phyloP scores from a whole-genome alignment of 2,113 vertebrate genomes.

The Ailurus styani region DNA sequence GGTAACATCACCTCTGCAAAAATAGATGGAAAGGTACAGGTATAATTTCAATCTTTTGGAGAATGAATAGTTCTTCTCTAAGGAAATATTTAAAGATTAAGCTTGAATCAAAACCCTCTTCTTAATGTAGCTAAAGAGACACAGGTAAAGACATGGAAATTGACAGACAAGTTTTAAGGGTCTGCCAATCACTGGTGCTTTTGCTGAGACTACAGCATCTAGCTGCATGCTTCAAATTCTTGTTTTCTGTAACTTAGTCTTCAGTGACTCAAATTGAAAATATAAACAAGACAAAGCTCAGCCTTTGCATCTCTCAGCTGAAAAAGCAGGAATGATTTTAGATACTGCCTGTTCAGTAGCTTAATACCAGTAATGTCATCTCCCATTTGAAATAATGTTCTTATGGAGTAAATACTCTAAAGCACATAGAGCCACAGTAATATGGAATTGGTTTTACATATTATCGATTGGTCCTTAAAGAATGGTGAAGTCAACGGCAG shows the following conservation, averaged over 20 bases:
- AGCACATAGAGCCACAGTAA: background rate
- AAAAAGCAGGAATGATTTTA: background rate
- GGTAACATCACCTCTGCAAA: background rate
- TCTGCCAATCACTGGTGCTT: background rate
- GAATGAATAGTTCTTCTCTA: background rate
- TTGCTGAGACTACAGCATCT: background rate
- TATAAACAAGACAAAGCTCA: background rate
- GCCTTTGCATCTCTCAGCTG: background rate
- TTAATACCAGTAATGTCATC: background rate
- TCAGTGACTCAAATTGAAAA: background rate
- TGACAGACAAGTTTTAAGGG: background rate
- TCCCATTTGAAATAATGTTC: constrained; percentile 42
- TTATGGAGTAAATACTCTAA: background rate
- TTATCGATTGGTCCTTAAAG: background rate
- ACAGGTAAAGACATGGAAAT: background rate
- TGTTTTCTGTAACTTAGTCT: background rate
- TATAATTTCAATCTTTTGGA: background rate
- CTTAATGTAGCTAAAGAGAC: background rate
- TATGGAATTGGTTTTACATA: background rate
- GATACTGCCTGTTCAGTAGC: background rate
- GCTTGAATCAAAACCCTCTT: background rate
- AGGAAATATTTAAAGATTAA: background rate
- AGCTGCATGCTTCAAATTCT: background rate
- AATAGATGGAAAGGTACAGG: background rate
- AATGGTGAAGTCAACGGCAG: background rate